Percentiles rank a stretch among this genome's conserved stretches.
Evolutionary conservation across 2,797 vertebrate species (phyloP).

Genomic region (Coccyzus lansbergi): DNA sequence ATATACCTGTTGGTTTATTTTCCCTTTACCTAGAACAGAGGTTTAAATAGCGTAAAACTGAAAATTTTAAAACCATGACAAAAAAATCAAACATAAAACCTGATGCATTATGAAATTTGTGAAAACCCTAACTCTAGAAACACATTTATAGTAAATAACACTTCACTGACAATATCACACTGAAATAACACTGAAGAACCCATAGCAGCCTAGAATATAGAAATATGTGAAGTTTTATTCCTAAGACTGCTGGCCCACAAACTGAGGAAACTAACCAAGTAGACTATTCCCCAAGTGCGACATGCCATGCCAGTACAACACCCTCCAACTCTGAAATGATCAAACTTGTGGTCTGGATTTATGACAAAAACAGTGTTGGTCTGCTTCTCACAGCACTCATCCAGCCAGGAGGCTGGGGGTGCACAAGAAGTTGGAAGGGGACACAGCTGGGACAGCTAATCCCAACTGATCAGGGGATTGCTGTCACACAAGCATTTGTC

Average conservation of each 20-base stretch:
- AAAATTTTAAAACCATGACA: not conserved
- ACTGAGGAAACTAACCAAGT: not conserved
- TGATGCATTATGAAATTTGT: not conserved
- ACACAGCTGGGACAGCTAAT: not conserved
- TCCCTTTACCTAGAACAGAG: not conserved
- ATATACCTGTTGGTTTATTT: not conserved
- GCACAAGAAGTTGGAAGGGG: not conserved
- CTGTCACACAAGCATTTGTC: not conserved
- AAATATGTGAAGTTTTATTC: not conserved
- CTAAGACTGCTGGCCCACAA: not conserved
- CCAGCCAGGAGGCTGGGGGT: fast-evolving
- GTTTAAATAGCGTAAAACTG: not conserved
- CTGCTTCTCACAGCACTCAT: not conserved
- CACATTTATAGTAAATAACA: not conserved
- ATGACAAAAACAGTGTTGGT: not conserved
- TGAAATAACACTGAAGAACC: not conserved
- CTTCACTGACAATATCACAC: not conserved
- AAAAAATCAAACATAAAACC: not conserved
- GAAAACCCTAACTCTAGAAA: not conserved
- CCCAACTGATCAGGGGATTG: too few relatives aligned
- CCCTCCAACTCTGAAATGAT: not conserved
- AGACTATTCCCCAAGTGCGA: not conserved
- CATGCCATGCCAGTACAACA: not conserved
- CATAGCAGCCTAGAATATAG: not conserved
- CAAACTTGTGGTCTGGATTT: not conserved